Evolutionary conservation across 2,113 vertebrate species (phyloP), one percentile per base, ranked within the genome.

Genomic region (Phyllostomus discolor): DNA sequence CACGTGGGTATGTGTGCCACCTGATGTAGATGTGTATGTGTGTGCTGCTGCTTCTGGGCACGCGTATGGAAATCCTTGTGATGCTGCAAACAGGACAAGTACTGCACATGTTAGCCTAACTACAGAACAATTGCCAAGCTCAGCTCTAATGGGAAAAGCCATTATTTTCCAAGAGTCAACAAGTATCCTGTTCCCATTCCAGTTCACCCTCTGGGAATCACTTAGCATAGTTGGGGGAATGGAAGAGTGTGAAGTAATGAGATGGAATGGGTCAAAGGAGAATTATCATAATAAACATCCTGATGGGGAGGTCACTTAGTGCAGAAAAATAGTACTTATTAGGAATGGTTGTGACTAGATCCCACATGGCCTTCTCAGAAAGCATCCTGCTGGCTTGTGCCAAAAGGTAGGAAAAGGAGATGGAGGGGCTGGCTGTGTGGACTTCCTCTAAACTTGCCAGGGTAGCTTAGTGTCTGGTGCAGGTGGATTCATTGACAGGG

Each of bases 171-270:
- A 96, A 62, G 43, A 91, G 22, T 59, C 28, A 0, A 93, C 73
- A 81, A 52, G 38, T 59, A 46, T 24, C 38, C 54, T 82, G 33
- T 88, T 95, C 81, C 84, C 87, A 62, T 95, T 84, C 76, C 84
- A 96, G 41, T 41, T 92, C 67, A 78, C 54, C 79, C 38, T 93
- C 73, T 72, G 80, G 72, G 89, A 91, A 94, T 86, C 78, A 66
- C 54, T 73, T 19, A 86, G 88, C 33, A 70, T 33, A 24, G 16
- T 2, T 79, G 20, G 28, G 10, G 19, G 52, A 41, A 82, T 46
- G n/a, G 41, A 48, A 46, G 57, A 79, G 22, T 1, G 4, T 84
- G 38, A 90, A 86, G 35, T 62, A 88, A 94, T 57, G 70, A 81
- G 67, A 78, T 24, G 3, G 22, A 88, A 64, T 67, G 43, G 57